Evolutionary conservation across 2,888 invertebrate genomes (phyloP).

Genomic region (Drosophila suboccidentalis): DNA sequence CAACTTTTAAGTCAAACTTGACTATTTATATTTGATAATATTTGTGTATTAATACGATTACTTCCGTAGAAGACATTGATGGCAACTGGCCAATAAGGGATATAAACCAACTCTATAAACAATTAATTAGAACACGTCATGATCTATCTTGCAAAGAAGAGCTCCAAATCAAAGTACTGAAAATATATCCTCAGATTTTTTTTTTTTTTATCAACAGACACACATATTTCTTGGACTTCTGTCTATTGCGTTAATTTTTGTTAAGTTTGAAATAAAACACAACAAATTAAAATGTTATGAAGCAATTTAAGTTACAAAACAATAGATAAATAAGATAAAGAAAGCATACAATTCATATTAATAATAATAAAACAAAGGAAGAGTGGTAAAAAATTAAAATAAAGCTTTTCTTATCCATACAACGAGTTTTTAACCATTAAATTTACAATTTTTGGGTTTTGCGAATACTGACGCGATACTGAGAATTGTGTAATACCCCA

Average conservation of each 20-base stretch:
- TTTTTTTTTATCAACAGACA: neutral
- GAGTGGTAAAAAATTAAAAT: neutral
- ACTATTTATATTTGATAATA: neutral
- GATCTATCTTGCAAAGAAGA: neutral
- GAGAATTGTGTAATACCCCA: neutral
- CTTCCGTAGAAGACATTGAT: neutral
- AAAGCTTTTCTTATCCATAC: neutral
- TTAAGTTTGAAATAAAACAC: neutral
- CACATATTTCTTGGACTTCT: constrained; percentile 3
- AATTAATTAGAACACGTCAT: neutral
- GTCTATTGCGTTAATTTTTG: neutral
- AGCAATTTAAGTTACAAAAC: neutral
- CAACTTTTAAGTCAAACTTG: neutral
- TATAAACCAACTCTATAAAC: neutral
- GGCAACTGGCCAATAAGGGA: neutral
- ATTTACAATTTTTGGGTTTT: no score
- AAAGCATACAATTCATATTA: neutral
- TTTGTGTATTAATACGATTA: neutral
- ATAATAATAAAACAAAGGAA: neutral
- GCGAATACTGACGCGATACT: no score
- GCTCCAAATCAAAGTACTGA: neutral
- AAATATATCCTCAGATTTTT: neutral
- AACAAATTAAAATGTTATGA: neutral
- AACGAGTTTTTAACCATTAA: neutral
- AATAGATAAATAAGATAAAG: neutral